These are phyloP conservation scores for Meteorus colon DNA, from an alignment of 2,888 invertebrate species.

Conservation along the genomic window DNA sequence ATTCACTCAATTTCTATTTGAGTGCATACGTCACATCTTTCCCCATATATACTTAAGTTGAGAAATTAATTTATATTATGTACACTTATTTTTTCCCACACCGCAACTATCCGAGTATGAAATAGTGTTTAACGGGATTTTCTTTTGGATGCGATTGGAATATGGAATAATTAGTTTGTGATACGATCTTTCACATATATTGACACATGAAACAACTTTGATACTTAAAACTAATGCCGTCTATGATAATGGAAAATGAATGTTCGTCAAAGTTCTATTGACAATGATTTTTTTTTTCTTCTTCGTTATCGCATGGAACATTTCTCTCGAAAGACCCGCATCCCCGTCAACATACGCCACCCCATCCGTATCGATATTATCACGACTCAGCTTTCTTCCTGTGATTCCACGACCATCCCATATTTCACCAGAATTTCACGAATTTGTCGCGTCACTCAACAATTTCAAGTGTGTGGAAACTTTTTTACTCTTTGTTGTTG, in stretches of 20 bases:
- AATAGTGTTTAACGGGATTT: no score
- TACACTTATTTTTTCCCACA: neutral
- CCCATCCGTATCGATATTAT: conserved; percentile 50
- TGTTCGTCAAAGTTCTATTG: neutral
- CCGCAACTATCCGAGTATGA: neutral
- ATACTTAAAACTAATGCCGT: neutral
- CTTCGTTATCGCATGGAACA: conserved; percentile 29
- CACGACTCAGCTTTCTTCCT: conserved; percentile 68
- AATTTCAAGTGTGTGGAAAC: conserved; percentile 29
- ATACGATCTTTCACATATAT: neutral
- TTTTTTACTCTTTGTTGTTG: conserved; percentile 20
- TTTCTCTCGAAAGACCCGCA: conserved; percentile 39
- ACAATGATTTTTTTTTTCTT: conserved; percentile 18
- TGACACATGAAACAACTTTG: neutral
- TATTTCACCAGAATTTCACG: conserved; percentile 57
- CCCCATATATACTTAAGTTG: neutral
- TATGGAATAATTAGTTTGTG: neutral
- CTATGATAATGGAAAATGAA: neutral
- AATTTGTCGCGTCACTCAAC: conserved; percentile 37
- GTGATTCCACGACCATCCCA: conserved; percentile 73
- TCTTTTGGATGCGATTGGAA: neutral
- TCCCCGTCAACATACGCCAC: conserved; percentile 30
- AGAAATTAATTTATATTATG: neutral
- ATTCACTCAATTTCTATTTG: no score
- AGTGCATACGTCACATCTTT: no score